Evolutionary conservation across 2,113 vertebrate species (phyloP).

Genomic region (Pelobates fuscus): DNA sequence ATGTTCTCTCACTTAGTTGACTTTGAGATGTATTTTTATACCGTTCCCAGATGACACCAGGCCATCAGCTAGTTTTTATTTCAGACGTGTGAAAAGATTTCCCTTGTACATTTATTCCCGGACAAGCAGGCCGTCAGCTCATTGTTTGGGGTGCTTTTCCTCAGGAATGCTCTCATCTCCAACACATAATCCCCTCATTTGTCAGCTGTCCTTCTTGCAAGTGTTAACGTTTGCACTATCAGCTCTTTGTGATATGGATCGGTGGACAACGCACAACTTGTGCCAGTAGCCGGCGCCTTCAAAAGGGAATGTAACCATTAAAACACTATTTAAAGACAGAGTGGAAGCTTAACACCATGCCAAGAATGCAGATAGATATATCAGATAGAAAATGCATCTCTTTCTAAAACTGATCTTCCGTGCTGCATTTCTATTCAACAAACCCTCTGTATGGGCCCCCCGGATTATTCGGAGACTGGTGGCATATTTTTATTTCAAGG

Average conservation of each 20-base stretch:
- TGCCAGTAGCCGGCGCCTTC: background rate
- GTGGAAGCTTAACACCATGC: background rate
- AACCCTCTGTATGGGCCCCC: too few relatives aligned
- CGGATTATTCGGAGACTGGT: too few relatives aligned
- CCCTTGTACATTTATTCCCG: background rate
- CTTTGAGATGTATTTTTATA: conserved; percentile 22
- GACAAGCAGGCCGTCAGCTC: background rate
- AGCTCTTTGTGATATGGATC: background rate
- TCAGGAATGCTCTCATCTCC: conserved; percentile 12
- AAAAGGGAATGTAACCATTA: background rate
- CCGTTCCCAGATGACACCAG: background rate
- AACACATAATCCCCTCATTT: conserved; percentile 6
- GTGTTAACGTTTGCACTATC: background rate
- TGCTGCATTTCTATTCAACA: background rate
- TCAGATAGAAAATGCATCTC: background rate
- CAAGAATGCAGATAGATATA: background rate
- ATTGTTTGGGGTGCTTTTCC: conserved; percentile 2
- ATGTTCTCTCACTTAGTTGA: too few relatives aligned
- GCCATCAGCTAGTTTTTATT: conserved; percentile 15
- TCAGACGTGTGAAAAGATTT: background rate
- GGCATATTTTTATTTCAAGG: too few relatives aligned
- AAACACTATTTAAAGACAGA: conserved; percentile 27
- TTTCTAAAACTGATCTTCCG: background rate
- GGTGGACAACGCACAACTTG: background rate
- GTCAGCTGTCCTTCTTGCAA: conserved; percentile 12